Evolutionary conservation across 2,888 invertebrate genomes (phyloP).

Genomic region (Latheticus oryzae): DNA sequence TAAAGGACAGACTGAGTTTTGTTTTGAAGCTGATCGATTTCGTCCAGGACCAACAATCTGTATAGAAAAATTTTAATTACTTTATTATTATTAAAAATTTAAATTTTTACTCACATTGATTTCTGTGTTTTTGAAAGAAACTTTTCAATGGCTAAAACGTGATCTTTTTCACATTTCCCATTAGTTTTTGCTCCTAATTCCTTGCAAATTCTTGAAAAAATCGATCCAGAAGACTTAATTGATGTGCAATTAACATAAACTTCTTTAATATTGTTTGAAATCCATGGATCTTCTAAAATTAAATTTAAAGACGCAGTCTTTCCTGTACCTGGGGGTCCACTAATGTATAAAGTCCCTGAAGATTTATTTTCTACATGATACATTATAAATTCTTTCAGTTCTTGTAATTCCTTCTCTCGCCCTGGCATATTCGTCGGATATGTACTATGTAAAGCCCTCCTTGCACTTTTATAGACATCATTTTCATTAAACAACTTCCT

Average conservation of each 20-base stretch:
- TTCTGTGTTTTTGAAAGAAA: slow-evolving; percentile 75
- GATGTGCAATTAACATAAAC: slow-evolving; percentile 91
- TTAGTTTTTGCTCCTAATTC: slow-evolving; percentile 74
- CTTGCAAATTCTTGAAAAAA: slow-evolving; percentile 81
- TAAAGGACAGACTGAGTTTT: slow-evolving; percentile 88
- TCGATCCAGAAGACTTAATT: slow-evolving; percentile 83
- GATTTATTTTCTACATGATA: slow-evolving; percentile 73
- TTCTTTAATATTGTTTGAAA: slow-evolving; percentile 65
- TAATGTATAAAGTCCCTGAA: slow-evolving; percentile 90
- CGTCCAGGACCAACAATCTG: slow-evolving; percentile 89
- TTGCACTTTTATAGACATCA: slow-evolving; percentile 58
- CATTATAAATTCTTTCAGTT: slow-evolving; percentile 76
- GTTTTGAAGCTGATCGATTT: slow-evolving; percentile 93
- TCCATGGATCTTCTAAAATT: slow-evolving; percentile 70
- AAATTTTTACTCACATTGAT: slow-evolving; percentile 73
- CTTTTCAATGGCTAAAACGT: slow-evolving; percentile 75
- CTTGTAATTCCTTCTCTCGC: slow-evolving; percentile 81
- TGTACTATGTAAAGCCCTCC: slow-evolving; percentile 62
- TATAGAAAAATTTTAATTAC: too few species aligned
- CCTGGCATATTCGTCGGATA: slow-evolving; percentile 71
- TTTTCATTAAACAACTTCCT: slow-evolving; percentile 33
- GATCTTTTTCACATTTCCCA: slow-evolving; percentile 75
- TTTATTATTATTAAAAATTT: slow-evolving; percentile 3
- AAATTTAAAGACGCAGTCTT: slow-evolving; percentile 90
- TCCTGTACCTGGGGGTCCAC: slow-evolving; percentile 97